phyloP scores from a whole-genome alignment of 2,888 invertebrate species.

The Andricus curvator region DNA sequence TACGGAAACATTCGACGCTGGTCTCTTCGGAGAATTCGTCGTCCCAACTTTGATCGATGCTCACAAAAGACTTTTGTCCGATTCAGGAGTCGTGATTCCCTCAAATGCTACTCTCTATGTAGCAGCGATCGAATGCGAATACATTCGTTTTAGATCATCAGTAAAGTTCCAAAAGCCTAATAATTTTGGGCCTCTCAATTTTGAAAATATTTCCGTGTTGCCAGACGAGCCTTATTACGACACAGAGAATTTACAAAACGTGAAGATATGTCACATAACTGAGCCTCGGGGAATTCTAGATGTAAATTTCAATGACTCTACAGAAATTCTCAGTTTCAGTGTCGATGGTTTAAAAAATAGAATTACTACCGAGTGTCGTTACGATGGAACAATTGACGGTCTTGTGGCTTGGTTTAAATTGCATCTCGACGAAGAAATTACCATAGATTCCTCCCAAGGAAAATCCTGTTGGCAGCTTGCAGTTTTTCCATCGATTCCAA shows the following conservation, averaged over 20 bases:
- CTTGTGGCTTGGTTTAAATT: constrained; percentile 88
- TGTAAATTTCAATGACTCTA: constrained; percentile 83
- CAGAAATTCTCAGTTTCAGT: constrained; percentile 73
- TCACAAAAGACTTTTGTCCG: constrained; percentile 82
- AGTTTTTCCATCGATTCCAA: constrained; percentile 79
- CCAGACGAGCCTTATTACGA: constrained; percentile 83
- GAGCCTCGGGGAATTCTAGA: constrained; percentile 80
- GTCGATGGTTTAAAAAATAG: constrained; percentile 75
- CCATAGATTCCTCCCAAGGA: constrained; percentile 83
- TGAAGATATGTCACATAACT: constrained; percentile 81
- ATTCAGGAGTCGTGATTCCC: constrained; percentile 82
- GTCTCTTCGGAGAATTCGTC: constrained; percentile 87
- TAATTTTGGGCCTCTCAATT: constrained; percentile 60
- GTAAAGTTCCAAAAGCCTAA: constrained; percentile 56
- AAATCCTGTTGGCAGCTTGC: constrained; percentile 89
- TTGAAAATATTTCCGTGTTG: constrained; percentile 72
- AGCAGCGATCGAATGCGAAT: constrained; percentile 81
- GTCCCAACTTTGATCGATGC: constrained; percentile 85
- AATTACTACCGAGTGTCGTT: constrained; percentile 74
- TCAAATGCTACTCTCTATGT: constrained; percentile 83
- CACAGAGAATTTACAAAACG: constrained; percentile 83
- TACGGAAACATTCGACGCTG: constrained; percentile 90
- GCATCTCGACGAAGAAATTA: constrained; percentile 82
- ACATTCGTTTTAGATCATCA: constrained; percentile 62
- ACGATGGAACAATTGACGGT: constrained; percentile 82